A percentile compares a stretch with the other conserved stretches of the same genome.
Evolutionary conservation across 2,888 invertebrate genomes (phyloP).

Genomic region (Apodemia zela): DNA sequence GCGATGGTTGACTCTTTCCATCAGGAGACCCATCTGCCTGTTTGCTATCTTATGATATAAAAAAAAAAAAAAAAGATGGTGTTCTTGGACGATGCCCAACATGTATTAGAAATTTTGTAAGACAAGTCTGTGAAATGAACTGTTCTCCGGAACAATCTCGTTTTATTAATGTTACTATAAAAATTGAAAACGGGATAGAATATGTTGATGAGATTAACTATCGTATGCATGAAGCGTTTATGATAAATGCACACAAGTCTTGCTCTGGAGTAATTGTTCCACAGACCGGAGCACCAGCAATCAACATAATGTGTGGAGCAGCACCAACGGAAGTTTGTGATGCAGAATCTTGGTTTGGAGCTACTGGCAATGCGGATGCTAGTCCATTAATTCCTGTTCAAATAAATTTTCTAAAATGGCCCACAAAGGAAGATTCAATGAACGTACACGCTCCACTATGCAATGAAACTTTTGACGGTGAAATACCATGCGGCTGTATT

Average conservation of each 20-base stretch:
- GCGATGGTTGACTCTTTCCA: no score
- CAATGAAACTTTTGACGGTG: slow-evolving; percentile 75
- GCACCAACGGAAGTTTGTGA: slow-evolving; percentile 81
- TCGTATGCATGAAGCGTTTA: slow-evolving; percentile 80
- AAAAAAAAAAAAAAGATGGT: no score
- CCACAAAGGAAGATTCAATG: slow-evolving; percentile 60
- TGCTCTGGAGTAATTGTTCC: slow-evolving; percentile 90
- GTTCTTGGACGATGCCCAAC: slow-evolving; percentile 90
- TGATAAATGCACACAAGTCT: slow-evolving; percentile 85
- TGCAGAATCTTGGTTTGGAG: slow-evolving; percentile 82
- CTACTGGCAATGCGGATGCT: slow-evolving; percentile 76
- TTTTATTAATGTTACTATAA: slow-evolving; percentile 48
- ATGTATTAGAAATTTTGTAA: slow-evolving; percentile 88
- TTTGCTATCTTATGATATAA: no score
- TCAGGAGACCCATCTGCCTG: no score
- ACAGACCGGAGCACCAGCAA: slow-evolving; percentile 85
- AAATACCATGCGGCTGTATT: slow-evolving; percentile 87
- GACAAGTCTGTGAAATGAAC: slow-evolving; percentile 89
- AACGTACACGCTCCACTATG: slow-evolving; percentile 75
- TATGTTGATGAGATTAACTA: slow-evolving; percentile 75
- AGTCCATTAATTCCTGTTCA: slow-evolving; percentile 83
- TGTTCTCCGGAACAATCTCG: slow-evolving; percentile 87
- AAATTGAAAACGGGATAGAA: slow-evolving; percentile 33
- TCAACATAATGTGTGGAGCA: slow-evolving; percentile 89
- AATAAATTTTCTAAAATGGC: slow-evolving; percentile 77